phyloP scores from a whole-genome alignment of 2,797 vertebrate species.

The Tadarida brasiliensis region DNA sequence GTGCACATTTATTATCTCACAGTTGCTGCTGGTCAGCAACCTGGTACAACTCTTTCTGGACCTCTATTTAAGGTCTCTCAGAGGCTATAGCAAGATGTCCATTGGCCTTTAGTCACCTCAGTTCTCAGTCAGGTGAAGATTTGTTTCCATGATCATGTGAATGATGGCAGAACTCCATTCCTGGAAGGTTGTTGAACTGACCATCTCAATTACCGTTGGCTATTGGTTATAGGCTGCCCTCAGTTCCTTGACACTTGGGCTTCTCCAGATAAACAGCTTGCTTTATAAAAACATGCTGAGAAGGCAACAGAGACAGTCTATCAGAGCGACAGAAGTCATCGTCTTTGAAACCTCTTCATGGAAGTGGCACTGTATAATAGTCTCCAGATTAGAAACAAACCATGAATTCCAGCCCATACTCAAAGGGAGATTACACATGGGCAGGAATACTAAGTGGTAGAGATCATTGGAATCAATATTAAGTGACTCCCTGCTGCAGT shows the following conservation, averaged over 20 bases:
- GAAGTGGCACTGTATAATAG: neutral
- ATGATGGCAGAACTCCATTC: neutral
- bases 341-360: neutral
- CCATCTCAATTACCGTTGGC: neutral
- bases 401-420: neutral
- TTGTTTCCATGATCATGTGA: neutral
- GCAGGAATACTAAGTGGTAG: neutral
- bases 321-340: neutral
- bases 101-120: neutral
- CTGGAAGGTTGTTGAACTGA: neutral
- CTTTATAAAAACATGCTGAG: neutral
- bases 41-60: neutral
- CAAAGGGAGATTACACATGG: neutral
- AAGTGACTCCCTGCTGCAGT: neutral
- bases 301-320: neutral
- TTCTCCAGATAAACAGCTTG: neutral
- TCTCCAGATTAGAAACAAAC: neutral
- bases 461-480: neutral
- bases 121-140: neutral
- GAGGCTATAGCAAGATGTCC: neutral
- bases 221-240: neutral
- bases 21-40: neutral
- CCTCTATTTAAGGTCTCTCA: neutral
- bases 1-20: neutral
- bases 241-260: neutral